A percentile compares a stretch with the other conserved stretches of the same genome.
These are phyloP conservation scores for Lophochroa leadbeateri DNA, from an alignment of 2,113 vertebrate species.

Conservation along the genomic window DNA sequence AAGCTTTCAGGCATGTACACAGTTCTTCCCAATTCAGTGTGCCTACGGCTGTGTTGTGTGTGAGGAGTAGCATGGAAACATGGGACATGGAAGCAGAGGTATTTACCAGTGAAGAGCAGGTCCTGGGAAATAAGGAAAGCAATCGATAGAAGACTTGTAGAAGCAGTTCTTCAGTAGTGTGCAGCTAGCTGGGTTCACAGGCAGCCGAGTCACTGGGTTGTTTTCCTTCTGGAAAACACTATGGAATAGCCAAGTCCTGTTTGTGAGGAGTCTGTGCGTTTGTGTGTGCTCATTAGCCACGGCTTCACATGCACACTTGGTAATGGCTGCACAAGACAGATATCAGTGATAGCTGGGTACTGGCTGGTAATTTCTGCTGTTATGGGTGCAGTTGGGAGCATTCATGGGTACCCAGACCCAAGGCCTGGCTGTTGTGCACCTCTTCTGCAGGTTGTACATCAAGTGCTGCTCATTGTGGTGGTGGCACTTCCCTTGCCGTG, in stretches of 20 bases:
- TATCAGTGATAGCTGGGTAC: accelerated
- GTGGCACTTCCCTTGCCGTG: accelerated
- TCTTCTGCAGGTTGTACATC: accelerated
- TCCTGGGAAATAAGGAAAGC: neutral
- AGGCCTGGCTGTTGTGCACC: accelerated
- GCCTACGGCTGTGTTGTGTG: accelerated
- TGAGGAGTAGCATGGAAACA: neutral
- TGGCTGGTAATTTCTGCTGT: accelerated
- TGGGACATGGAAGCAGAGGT: neutral
- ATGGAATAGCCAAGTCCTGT: accelerated
- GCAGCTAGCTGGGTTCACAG: neutral
- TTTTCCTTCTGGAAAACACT: neutral
- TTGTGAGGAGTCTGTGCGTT: neutral
- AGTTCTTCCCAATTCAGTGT: accelerated
- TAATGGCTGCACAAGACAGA: accelerated
- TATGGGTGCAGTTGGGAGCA: accelerated
- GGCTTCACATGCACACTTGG: accelerated
- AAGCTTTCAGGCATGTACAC: accelerated
- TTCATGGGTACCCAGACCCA: accelerated
- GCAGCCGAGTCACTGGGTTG: accelerated
- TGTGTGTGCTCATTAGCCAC: accelerated
- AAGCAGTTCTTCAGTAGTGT: accelerated
- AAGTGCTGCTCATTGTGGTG: accelerated
- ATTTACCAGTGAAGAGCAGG: too few species aligned
- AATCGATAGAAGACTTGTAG: accelerated